Evolutionary conservation across 30 jellyfish, hydroid and myxozoan species (phyloP).

Genomic region (Pelagia noctiluca): DNA sequence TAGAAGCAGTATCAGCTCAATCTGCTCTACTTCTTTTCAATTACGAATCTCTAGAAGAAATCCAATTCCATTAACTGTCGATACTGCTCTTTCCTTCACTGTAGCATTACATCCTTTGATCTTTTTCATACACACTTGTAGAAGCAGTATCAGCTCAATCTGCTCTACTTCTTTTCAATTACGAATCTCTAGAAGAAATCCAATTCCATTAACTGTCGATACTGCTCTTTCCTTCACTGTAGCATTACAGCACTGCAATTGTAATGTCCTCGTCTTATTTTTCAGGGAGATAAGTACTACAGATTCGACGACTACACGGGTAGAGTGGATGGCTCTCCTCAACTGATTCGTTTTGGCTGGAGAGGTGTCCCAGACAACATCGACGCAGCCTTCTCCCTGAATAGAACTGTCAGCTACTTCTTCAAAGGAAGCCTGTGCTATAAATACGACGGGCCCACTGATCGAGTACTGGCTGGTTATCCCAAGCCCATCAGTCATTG

Average conservation of each 20-base stretch:
- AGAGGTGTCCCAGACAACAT: slow-evolving; percentile 81
- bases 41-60: too few relatives aligned
- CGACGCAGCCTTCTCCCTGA: slow-evolving; percentile 88
- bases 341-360: slow-evolving; percentile 78
- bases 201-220: neutral
- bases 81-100: neutral
- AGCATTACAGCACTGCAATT: neutral
- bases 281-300: slow-evolving; percentile 81
- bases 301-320: slow-evolving; percentile 65
- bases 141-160: too few relatives aligned
- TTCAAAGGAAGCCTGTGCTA: slow-evolving; percentile 74
- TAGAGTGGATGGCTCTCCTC: slow-evolving; percentile 81
- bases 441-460: slow-evolving; percentile 53
- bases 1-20: too few relatives aligned
- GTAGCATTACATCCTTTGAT: neutral
- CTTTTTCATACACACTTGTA: too few relatives aligned
- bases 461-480: slow-evolving; percentile 62
- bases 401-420: slow-evolving; percentile 66
- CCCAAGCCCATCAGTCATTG: slow-evolving; percentile 69
- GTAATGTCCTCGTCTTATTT: too few relatives aligned
- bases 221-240: too few relatives aligned
- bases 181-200: too few relatives aligned
- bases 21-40: too few relatives aligned
- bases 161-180: too few relatives aligned
- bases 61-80: neutral